phyloP scores from a whole-genome alignment of 2,797 vertebrate species.

The Scarus forsteni region DNA sequence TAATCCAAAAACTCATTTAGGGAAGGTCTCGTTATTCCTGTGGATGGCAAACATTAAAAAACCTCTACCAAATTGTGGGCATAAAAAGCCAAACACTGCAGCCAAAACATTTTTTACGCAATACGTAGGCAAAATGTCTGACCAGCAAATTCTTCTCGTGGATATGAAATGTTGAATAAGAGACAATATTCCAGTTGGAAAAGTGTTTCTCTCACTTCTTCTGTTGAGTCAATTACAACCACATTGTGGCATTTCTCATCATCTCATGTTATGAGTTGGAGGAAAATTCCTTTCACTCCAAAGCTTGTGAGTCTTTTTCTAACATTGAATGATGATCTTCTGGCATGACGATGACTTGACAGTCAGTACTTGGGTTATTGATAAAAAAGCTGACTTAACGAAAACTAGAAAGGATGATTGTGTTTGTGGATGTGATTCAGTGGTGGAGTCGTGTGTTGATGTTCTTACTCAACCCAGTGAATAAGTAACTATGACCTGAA shows the following conservation, averaged over 20 bases:
- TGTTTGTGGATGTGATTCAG: too few relatives aligned
- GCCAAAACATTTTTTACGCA: conserved; percentile 26
- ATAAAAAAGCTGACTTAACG: too few relatives aligned
- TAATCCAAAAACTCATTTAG: not conserved
- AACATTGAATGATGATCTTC: conserved; percentile 23
- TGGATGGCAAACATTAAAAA: conserved; percentile 40
- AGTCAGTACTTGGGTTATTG: not conserved
- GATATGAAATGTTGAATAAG: conserved; percentile 60
- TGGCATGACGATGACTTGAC: conserved; percentile 18
- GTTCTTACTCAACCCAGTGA: too few relatives aligned
- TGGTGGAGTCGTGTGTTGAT: too few relatives aligned
- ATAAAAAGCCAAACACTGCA: conserved; percentile 28
- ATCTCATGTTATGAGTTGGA: conserved; percentile 54
- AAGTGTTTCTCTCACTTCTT: conserved; percentile 60
- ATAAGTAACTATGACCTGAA: too few relatives aligned
- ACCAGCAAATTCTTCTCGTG: conserved; percentile 55
- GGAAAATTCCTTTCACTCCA: conserved; percentile 65
- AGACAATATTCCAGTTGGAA: conserved; percentile 66
- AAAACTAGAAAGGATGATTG: too few relatives aligned
- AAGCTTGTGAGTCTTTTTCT: conserved; percentile 33
- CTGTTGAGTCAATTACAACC: conserved; percentile 69
- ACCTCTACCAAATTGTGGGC: conserved; percentile 43
- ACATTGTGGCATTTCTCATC: conserved; percentile 59
- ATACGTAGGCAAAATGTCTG: conserved; percentile 50
- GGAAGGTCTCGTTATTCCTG: conserved; percentile 16